Evolutionary conservation across 2,888 invertebrate genomes (phyloP).

Genomic region (Iselma pallidipennis): DNA sequence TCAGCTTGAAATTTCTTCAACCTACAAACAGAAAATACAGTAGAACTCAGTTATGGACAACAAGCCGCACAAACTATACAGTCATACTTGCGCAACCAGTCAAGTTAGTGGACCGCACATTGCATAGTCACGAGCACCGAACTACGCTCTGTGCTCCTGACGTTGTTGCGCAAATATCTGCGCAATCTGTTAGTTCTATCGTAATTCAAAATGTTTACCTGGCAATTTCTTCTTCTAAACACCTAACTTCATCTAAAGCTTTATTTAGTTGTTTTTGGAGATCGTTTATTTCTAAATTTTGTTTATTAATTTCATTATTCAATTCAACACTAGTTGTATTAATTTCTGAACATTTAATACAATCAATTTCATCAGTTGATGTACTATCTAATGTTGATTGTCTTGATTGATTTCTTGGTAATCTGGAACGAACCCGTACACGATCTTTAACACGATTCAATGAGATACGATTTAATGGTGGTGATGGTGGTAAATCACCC

Average conservation of each 20-base stretch:
- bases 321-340: slow-evolving; percentile 29
- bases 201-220: slow-evolving; percentile 37
- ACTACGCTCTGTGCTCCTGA: no score
- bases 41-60: no score
- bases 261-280: slow-evolving; percentile 70
- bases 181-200: background rate
- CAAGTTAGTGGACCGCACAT: no score
- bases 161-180: no score
- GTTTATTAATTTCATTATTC: slow-evolving; percentile 60
- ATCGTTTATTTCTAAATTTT: slow-evolving; percentile 69
- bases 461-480: slow-evolving; percentile 65
- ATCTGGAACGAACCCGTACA: slow-evolving; percentile 47
- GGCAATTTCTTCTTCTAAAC: slow-evolving; percentile 73
- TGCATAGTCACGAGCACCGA: no score
- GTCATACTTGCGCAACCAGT: no score
- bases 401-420: slow-evolving; percentile 55
- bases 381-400: slow-evolving; percentile 68
- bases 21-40: slow-evolving; percentile 48
- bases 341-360: slow-evolving; percentile 44
- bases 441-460: slow-evolving; percentile 68
- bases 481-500: slow-evolving; percentile 75
- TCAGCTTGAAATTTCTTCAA: slow-evolving; percentile 72
- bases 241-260: slow-evolving; percentile 65
- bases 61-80: no score
- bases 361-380: slow-evolving; percentile 62